Conservation (phyloP, 2,113 vertebrate species). For the Coptodon rendalli region DNA sequence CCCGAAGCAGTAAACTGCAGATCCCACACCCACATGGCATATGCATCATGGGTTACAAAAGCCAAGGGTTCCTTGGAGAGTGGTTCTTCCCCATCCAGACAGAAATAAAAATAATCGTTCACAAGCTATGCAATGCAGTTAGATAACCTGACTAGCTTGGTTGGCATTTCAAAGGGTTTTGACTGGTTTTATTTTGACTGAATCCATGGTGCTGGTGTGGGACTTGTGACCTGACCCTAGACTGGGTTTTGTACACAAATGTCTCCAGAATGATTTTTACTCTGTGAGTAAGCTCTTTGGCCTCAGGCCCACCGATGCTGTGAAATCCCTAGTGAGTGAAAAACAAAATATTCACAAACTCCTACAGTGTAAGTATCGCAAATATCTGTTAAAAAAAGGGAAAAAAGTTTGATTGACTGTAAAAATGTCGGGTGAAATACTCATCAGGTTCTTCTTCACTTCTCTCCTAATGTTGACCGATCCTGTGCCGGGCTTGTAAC, state of each 20-base stretch:
- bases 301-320: neutral
- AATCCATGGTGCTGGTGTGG: neutral
- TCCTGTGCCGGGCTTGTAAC: neutral
- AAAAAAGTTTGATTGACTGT: neutral
- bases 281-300: neutral
- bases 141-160: neutral
- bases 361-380: neutral
- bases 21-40: constrained; percentile 68
- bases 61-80: constrained; percentile 60
- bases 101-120: neutral
- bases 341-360: neutral
- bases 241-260: neutral
- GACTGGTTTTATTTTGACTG: neutral
- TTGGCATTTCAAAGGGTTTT: neutral
- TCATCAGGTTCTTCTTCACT: accelerated
- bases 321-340: neutral
- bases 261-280: neutral
- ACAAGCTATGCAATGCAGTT: neutral
- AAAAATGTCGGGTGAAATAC: neutral
- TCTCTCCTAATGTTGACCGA: neutral
- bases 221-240: neutral
- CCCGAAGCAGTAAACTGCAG: constrained; percentile 52
- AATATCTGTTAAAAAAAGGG: neutral
- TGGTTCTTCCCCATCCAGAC: neutral
- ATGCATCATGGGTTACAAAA: constrained; percentile 41